Evolutionary conservation across 2,113 vertebrate genomes (phyloP), one percentile per base, ranked within the genome.

Genomic region (Corythornis madagascariensis): DNA sequence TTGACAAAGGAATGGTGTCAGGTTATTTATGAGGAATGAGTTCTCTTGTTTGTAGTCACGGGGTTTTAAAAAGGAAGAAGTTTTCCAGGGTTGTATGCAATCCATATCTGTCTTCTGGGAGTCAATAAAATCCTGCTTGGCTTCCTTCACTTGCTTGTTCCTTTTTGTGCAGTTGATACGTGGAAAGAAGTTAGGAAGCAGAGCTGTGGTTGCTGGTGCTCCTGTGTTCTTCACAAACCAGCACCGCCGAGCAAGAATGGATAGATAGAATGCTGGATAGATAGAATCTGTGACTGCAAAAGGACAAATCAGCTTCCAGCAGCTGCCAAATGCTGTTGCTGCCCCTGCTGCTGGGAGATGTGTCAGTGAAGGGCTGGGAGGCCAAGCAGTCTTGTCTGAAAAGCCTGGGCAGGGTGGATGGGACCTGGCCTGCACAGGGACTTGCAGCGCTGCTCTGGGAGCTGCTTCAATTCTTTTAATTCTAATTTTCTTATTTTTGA

Each of bases 1-100:
- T 65, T 45, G 82, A 86, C 0, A 0, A 67, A 92, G 79, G 56
- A 88, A 38, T 48, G 40, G 52, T 70, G 61, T 74, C 75, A 71
- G 91, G 82, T 93, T 93, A 88, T 83, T 94, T 89, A 71, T 86
- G 72, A 93, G 75, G 82, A 92, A 64, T 78, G 40, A 91, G 16
- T 92, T 91, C 35, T 89, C 56, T 63, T 79, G 38, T 73, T 91
- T 75, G 35, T 86, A 85, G 64, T 92, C 83, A 72, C 5, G 5
- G 26, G 56, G 43, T 89, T 95, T 90, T 91, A 70, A 77, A 57
- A 79, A 72, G 57, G 19, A 42, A 74, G 35, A 31, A 4, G 17
- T 69, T 96, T 91, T 93, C 86, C 70, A 84, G 88, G 66, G 52
- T 79, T 83, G 71, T 93, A 72, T 86, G 80, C 88, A 84, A 93